A percentile compares a stretch with the other conserved stretches of the same genome.
These are phyloP conservation scores for Delphinus delphis DNA, from an alignment of 2,113 vertebrate genomes.

Conservation along the genomic window DNA sequence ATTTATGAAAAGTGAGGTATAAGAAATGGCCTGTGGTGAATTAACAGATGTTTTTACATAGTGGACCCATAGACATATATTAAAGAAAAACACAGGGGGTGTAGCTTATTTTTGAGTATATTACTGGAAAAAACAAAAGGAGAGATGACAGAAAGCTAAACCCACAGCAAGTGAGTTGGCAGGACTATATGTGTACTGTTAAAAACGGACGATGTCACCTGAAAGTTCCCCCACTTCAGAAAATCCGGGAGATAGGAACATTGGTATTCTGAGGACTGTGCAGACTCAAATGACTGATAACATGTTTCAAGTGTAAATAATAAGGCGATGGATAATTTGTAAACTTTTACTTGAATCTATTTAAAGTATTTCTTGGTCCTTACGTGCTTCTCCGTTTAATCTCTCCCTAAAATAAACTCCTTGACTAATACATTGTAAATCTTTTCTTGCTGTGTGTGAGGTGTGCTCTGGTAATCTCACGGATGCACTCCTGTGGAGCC, in stretches of 20 bases:
- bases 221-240: background rate
- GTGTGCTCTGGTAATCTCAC: background rate
- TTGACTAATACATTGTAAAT: background rate
- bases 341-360: background rate
- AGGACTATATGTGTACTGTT: background rate
- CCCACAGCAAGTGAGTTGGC: background rate
- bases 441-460: background rate
- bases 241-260: background rate
- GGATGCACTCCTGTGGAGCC: fast-evolving
- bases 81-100: background rate
- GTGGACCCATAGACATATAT: background rate
- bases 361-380: background rate
- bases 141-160: background rate
- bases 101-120: background rate
- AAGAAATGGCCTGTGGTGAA: background rate
- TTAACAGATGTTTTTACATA: background rate
- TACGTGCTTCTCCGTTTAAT: background rate
- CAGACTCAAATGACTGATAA: background rate
- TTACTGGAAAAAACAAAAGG: background rate
- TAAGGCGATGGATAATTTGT: background rate
- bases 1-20: conserved; percentile 1
- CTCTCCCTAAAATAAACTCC: background rate
- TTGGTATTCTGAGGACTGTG: background rate
- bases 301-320: background rate
- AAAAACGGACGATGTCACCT: background rate